Percentiles rank a stretch among this genome's conserved stretches.
Conservation (phyloP, 2,113 vertebrate species). For the Microtus ochrogaster region DNA sequence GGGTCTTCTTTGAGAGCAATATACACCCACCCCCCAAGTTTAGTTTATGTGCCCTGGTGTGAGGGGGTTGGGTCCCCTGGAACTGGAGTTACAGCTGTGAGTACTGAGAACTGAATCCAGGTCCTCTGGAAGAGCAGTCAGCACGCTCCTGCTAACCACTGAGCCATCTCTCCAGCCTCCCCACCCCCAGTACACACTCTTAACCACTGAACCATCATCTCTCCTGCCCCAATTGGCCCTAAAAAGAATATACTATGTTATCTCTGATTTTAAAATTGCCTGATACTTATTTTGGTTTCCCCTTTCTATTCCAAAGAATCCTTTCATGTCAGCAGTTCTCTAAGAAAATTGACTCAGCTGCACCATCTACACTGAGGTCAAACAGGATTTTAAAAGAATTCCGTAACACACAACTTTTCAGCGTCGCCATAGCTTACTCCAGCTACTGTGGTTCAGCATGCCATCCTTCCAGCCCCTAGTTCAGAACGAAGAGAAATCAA, state of each 20-base stretch:
- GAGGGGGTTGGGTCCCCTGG: too few species aligned
- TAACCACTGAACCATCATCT: background rate
- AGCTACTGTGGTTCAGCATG: background rate
- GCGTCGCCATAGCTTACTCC: rapidly evolving
- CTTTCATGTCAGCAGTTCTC: background rate
- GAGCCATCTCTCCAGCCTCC: too few species aligned
- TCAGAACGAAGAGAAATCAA: background rate
- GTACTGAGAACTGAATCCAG: too few species aligned
- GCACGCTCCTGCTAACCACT: too few species aligned
- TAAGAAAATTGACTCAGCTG: background rate
- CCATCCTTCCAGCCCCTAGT: background rate
- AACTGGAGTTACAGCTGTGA: too few species aligned
- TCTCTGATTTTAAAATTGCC: background rate
- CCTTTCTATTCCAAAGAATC: background rate
- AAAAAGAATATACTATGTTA: background rate
- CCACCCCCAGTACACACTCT: background rate
- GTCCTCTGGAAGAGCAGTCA: too few species aligned
- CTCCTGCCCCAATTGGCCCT: background rate
- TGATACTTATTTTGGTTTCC: background rate
- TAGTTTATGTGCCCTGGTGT: too few species aligned
- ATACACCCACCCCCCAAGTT: too few species aligned
- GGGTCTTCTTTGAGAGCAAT: background rate
- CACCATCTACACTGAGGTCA: background rate
- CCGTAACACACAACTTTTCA: too few species aligned
- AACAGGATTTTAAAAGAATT: background rate